Evolutionary conservation across 64 coral and sea anemone genomes (phyloP), one percentile per base, ranked within the genome.

Genomic region (Pachyseris speciosa): DNA sequence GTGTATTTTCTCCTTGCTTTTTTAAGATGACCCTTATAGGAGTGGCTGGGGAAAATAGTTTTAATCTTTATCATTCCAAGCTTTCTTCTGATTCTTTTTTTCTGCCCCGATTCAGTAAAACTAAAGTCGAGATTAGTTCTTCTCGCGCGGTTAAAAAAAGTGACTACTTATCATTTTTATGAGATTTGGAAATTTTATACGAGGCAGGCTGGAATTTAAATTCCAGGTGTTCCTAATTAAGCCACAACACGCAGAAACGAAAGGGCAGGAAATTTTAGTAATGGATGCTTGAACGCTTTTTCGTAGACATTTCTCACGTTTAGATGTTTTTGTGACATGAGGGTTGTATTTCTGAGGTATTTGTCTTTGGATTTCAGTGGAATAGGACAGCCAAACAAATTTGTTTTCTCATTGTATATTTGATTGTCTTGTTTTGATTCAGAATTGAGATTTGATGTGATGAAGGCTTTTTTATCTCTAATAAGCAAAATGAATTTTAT

Each of bases 161-260:
- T 74, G 19, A 51, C 31, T 51, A 34, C 48, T 79, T 79, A 79
- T 57, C 48, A 57, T 57, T 57, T 63, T 81, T 81, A 58, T 37
- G 53, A 58, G 53, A 39, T 81, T 61, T 37, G 22, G 73, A 76
- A 76, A 76, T 76, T 2, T 28, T 76, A 76, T 76, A 50, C 73
- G 30, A 11, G 17, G n/a, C 43, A 51, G 44, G 30, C 25, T 50
- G 49, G 22, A 81, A 81, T 71, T 71, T 71, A 39, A 71, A 71
- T 61, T 63, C 77, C 77, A 81, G 51, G 17, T 81, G 52, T 58
- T 81, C 33, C 63, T 40, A 81, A 81, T 81, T 81, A 81, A 10
- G 4, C 37, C 55, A 29, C 57, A 9, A 81, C 19, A 40, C 53
- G n/a, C 15, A 15, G 16, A 81, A 81, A 60, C 49, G 30, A 37